phyloP scores from a whole-genome alignment of 2,797 vertebrate genomes.

The Hylomyscus alleni region DNA sequence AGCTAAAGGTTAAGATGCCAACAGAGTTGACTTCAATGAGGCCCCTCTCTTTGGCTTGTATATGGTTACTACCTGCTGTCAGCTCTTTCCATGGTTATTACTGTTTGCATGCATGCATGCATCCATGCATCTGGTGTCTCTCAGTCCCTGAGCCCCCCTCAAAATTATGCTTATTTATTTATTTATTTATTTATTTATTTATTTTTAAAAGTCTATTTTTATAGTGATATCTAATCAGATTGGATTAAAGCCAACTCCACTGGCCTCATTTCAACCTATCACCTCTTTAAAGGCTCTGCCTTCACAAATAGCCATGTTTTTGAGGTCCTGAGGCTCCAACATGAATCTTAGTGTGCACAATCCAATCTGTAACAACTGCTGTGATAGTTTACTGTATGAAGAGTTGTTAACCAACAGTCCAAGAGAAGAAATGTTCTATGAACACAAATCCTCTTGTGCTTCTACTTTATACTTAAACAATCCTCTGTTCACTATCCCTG shows the following conservation, averaged over 20 bases:
- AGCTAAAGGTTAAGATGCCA: neutral
- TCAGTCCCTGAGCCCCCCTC: neutral
- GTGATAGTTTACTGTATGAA: constrained; percentile 10
- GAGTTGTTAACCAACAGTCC: constrained; percentile 24
- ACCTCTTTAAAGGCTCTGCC: neutral
- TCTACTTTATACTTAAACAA: neutral
- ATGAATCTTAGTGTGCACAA: neutral
- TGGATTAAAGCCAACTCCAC: neutral
- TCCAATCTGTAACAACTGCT: constrained; percentile 10
- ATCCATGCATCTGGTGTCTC: neutral
- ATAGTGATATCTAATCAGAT: constrained; percentile 3
- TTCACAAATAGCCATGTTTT: neutral
- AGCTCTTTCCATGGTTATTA: neutral
- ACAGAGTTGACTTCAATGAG: constrained; percentile 28
- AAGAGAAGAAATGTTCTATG: neutral
- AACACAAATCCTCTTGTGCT: neutral
- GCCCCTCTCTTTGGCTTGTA: constrained; percentile 4
- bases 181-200: neutral
- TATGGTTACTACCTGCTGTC: neutral
- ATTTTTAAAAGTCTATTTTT: neutral
- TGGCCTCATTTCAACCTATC: constrained; percentile 1
- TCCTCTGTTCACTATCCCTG: neutral
- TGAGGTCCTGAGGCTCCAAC: neutral
- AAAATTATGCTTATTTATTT: neutral
- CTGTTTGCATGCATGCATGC: neutral